A percentile compares a stretch with the other conserved stretches of the same genome.
These are phyloP conservation scores for Salvator merianae DNA, from an alignment of 2,113 vertebrate species.

Conservation along the genomic window DNA sequence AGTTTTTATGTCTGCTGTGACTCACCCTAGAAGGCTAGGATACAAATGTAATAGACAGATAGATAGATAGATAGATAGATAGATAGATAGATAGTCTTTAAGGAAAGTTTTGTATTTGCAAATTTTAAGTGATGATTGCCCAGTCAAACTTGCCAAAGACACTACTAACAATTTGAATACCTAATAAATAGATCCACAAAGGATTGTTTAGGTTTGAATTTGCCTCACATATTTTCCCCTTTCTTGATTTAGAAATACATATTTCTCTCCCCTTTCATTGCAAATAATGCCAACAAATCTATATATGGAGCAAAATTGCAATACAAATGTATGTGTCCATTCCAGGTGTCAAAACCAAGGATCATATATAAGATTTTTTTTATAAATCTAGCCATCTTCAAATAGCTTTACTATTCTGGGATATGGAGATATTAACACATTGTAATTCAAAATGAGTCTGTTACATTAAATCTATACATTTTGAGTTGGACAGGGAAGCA, in stretches of 20 bases:
- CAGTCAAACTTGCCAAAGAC: constrained; percentile 5
- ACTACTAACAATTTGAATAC: constrained; percentile 4
- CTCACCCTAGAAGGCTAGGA: too few species aligned
- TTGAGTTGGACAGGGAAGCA: constrained; percentile 7
- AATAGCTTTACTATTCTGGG: constrained; percentile 16
- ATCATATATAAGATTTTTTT: not conserved
- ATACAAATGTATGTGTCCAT: not conserved
- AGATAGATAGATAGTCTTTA: too few species aligned
- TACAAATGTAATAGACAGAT: too few species aligned
- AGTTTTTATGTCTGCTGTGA: too few species aligned
- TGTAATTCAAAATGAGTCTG: not conserved
- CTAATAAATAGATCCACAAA: not conserved
- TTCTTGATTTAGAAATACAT: not conserved
- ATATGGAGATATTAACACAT: not conserved
- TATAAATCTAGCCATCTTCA: not conserved
- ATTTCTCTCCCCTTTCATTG: not conserved
- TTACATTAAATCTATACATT: not conserved
- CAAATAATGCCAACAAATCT: not conserved
- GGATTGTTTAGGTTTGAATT: not conserved
- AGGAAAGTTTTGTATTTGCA: too few species aligned
- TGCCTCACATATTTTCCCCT: not conserved
- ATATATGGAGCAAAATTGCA: not conserved
- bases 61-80: too few species aligned
- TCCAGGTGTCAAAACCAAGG: not conserved
- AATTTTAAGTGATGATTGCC: not conserved